These are phyloP conservation scores for Grapholita molesta DNA, from an alignment of 1,140 invertebrate genomes.

Conservation along the genomic window DNA sequence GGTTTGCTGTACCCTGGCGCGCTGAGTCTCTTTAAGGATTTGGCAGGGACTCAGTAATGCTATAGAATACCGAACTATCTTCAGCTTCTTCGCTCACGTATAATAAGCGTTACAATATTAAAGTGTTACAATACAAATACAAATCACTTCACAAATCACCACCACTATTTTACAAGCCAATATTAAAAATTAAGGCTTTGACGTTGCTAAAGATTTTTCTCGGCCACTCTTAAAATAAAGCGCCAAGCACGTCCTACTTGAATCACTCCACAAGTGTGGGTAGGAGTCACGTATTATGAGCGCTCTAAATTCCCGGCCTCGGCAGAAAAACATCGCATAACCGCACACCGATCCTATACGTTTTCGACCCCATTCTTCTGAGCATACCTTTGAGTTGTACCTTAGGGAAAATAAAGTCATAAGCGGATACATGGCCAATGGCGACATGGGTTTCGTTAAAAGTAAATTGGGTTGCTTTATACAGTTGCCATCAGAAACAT, in stretches of 20 bases:
- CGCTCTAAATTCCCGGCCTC: not conserved
- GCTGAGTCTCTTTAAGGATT: too few relatives aligned
- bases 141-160: too few relatives aligned
- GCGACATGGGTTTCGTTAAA: not conserved
- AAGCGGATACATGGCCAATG: not conserved
- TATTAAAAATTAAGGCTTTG: not conserved
- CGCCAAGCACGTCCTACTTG: not conserved
- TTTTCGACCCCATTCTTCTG: not conserved
- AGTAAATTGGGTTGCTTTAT: not conserved
- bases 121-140: too few relatives aligned
- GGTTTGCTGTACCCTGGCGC: too few relatives aligned
- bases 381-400: not conserved
- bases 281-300: not conserved
- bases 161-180: too few relatives aligned
- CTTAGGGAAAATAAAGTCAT: not conserved
- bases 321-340: not conserved
- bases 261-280: not conserved
- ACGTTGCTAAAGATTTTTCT: not conserved
- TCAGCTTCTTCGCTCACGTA: too few relatives aligned
- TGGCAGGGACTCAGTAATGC: too few relatives aligned
- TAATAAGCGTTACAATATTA: too few relatives aligned
- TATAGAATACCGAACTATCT: too few relatives aligned
- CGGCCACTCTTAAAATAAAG: not conserved
- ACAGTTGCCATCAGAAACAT: too few relatives aligned
- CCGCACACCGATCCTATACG: not conserved